Evolutionary conservation across 2,113 vertebrate genomes (phyloP), one percentile per base, ranked within the genome.

Genomic region (Apteryx owenii): DNA sequence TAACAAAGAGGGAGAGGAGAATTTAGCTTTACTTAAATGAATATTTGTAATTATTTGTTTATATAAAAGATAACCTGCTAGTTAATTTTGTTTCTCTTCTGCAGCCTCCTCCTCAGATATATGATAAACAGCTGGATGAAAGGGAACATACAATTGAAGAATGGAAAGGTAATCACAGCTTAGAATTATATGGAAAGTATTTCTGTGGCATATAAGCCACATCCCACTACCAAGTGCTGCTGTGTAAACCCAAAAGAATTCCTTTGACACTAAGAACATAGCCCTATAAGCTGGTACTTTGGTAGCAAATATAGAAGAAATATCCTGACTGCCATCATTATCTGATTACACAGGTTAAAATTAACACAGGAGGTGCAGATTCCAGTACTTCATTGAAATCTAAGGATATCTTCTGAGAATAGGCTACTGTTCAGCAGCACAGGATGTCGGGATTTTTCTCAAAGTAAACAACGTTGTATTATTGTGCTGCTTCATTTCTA

Each of bases 131-230:
- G 94, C 98, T 99, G 98, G 99, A 99, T 98, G 99, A 99, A 98
- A 99, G 99, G 98, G 99, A 99, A 98, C 99, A 99, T 95, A 99
- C 99, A 88, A 99, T 99, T 18, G 99, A 99, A 96, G 99, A 99
- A 98, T 99, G 99, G 99, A 99, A 99, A 99, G 99, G 99, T 99
- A 98, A 98, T 31, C 9, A 3, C 51, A 21, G 31, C 51, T 95
- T 76, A 38, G 33, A 78, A 82, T 80, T 81, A 29, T 6, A 26
- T 12, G 23, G 18, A 75, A 89, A 62, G 2, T 33, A 26, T 73
- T 85, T 69, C 19, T 69, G 44, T 54, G 23, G 72, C 4, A 29
- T 48, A 79, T 76, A 2, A 2, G 29, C 33, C 26, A 33, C 1
- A 2, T 50, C 26, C 19, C 53, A 61, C 56, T 4, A 1, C 42